Percentiles rank a stretch among this genome's conserved stretches.
phyloP scores from a whole-genome alignment of 1,140 invertebrate genomes.

The Hyposmocoma kahamanoa region DNA sequence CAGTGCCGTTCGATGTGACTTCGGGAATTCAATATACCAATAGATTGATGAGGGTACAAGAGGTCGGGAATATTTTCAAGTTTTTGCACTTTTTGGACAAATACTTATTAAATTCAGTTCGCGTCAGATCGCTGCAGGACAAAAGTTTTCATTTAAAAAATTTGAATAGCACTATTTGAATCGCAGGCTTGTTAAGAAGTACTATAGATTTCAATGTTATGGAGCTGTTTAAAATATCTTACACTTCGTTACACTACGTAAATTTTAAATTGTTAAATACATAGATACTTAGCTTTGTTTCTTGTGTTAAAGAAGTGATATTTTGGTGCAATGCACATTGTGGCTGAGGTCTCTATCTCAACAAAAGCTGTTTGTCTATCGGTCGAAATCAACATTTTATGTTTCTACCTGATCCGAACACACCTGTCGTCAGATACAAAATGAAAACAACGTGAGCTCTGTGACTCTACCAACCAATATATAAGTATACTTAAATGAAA shows the following conservation, averaged over 20 bases:
- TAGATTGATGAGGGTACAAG: slow-evolving; percentile 41
- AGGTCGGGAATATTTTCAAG: slow-evolving; percentile 29
- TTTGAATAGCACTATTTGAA: too few relatives aligned
- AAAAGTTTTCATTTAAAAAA: slow-evolving; percentile 29
- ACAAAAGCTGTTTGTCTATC: slow-evolving; percentile 25
- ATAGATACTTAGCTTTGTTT: too few relatives aligned
- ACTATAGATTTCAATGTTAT: too few relatives aligned
- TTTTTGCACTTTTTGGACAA: slow-evolving; percentile 29
- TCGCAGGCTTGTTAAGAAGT: too few relatives aligned
- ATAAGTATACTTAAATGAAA: too few relatives aligned
- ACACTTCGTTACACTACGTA: too few relatives aligned
- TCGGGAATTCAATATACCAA: slow-evolving; percentile 23
- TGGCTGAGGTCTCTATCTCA: slow-evolving; percentile 18
- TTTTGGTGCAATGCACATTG: slow-evolving; percentile 4
- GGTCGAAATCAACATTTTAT: slow-evolving; percentile 7
- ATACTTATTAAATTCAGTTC: slow-evolving; percentile 42
- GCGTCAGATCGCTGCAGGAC: slow-evolving; percentile 23
- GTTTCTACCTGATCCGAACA: slow-evolving; percentile 55
- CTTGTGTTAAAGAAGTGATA: not conserved
- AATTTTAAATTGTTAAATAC: too few relatives aligned
- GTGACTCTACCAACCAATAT: slow-evolving; percentile 9
- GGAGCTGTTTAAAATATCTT: too few relatives aligned
- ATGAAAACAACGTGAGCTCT: slow-evolving; percentile 17
- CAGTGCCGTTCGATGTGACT: slow-evolving; percentile 14
- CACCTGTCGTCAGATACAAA: slow-evolving; percentile 40